Base-by-base conservation (phyloP, 1,140 invertebrate species). In the Tetramorium parvispinum region DNA sequence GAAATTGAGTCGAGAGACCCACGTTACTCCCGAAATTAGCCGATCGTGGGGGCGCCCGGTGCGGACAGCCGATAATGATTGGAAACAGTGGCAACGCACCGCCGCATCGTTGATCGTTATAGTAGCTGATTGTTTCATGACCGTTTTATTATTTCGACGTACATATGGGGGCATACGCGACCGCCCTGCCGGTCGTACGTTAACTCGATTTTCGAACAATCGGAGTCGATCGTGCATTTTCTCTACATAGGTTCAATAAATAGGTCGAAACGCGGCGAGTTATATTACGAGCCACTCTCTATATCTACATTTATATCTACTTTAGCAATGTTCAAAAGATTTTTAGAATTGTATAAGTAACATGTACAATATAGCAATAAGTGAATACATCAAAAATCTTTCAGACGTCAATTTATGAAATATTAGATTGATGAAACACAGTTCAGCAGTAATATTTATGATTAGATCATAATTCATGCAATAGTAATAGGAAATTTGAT, bases 41-140 rank as follows among this genome's bases (percentile, higher is more conserved):
- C 88, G 89, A 90, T 87, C 78, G 85, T 68, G 46, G 68, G 21
- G 51, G 55, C 55, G 75, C 59, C 16, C 59, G 73, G 18, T 79
- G 79, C 77, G 88, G 89, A 89, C 79, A 89, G 85, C 85, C 89
- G 89, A 90, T 90, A 89, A 90, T 90, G 87, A 87, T 90, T 90
- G 89, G 89, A 82, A 87, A 89, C 83, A 89, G 66, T 76, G 88
- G 81, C 37, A 49, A 68, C 32, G 59, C 79, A 55, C 1, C 73
- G 79, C 61, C 85, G 88, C 86, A 82, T 85, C 88, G 85, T 77
- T 87, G 85, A 89, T 85, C 81, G 89, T 90, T 90, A 87, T 86
- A 87, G 83, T 85, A 75, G 88, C 63, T 85, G 86, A 90, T 87
- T 89, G 89, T 90, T 89, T 90, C 89, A 87, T 77, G 85, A 89